Percentiles rank a stretch among this genome's conserved stretches.
These are phyloP conservation scores for Pollenia labialis DNA, from an alignment of 2,888 invertebrate species.

Conservation along the genomic window DNA sequence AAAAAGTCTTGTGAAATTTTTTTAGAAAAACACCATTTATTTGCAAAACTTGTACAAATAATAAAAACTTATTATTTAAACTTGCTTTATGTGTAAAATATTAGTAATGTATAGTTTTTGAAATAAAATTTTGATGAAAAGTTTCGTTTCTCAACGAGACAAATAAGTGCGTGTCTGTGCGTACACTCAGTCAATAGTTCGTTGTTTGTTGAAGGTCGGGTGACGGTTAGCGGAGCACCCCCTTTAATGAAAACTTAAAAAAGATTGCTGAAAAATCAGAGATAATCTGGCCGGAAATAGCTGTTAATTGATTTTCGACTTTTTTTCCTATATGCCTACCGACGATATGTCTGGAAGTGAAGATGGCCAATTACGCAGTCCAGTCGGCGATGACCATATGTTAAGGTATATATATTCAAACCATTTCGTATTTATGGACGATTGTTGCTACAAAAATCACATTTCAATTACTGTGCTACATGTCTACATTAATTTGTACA, in stretches of 20 bases:
- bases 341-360: constrained; percentile 86
- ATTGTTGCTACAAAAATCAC: constrained; percentile 62
- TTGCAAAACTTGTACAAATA: neutral
- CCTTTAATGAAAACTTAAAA: neutral
- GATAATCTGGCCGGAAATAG: neutral
- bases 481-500: constrained; percentile 36
- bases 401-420: constrained; percentile 84
- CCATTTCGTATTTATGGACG: constrained; percentile 61
- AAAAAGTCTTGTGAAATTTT: constrained; percentile 30
- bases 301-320: neutral
- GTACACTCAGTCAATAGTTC: constrained; percentile 27
- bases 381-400: constrained; percentile 85
- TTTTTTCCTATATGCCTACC: constrained; percentile 48
- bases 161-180: constrained; percentile 23
- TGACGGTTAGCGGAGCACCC: constrained; percentile 50
- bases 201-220: constrained; percentile 66
- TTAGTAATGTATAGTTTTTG: constrained; percentile 18
- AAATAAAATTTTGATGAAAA: neutral
- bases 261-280: constrained; percentile 17
- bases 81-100: neutral
- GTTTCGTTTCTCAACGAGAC: constrained; percentile 46
- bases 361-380: constrained; percentile 93
- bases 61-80: constrained; percentile 8
- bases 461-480: constrained; percentile 53
- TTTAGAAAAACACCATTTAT: constrained; percentile 14